phyloP scores from a whole-genome alignment of 2,888 invertebrate genomes.

The Pomacea canaliculata region DNA sequence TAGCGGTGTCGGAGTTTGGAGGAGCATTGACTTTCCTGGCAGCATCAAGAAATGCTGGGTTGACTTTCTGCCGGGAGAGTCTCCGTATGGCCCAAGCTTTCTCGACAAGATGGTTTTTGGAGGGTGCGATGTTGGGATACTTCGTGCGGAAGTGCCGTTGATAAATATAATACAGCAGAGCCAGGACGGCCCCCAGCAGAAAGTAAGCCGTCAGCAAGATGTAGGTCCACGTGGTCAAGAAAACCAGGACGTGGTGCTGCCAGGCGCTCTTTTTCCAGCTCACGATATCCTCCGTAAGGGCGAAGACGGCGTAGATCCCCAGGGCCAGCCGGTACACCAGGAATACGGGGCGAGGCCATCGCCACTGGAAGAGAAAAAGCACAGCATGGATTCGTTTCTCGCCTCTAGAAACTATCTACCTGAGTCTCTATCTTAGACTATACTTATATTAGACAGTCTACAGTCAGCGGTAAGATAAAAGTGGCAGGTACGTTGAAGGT shows the following conservation, averaged over 20 bases:
- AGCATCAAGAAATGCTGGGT: neutral
- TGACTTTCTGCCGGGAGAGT: too few relatives aligned
- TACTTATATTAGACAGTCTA: too few relatives aligned
- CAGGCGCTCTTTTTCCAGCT: conserved; percentile 27
- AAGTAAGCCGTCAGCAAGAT: conserved; percentile 54
- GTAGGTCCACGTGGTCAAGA: conserved; percentile 65
- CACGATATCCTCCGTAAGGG: conserved; percentile 23
- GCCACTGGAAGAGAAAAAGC: conserved; percentile 26
- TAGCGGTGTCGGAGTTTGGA: neutral
- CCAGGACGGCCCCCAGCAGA: conserved; percentile 35
- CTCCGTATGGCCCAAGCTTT: too few relatives aligned
- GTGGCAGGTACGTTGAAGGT: too few relatives aligned
- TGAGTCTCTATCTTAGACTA: too few relatives aligned
- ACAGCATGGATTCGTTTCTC: too few relatives aligned
- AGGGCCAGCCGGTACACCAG: conserved; percentile 38
- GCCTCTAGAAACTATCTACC: too few relatives aligned
- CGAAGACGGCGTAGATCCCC: conserved; percentile 32
- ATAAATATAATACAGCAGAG: conserved; percentile 22
- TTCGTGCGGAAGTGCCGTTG: conserved; percentile 2
- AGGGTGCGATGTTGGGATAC: neutral
- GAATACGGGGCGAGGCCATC: conserved; percentile 18
- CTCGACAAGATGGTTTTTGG: too few relatives aligned
- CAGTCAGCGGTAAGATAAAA: too few relatives aligned
- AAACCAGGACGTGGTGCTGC: conserved; percentile 43
- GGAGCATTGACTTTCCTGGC: neutral